phyloP scores from a whole-genome alignment of 2,888 invertebrate species.

The Entomobrya proxima region DNA sequence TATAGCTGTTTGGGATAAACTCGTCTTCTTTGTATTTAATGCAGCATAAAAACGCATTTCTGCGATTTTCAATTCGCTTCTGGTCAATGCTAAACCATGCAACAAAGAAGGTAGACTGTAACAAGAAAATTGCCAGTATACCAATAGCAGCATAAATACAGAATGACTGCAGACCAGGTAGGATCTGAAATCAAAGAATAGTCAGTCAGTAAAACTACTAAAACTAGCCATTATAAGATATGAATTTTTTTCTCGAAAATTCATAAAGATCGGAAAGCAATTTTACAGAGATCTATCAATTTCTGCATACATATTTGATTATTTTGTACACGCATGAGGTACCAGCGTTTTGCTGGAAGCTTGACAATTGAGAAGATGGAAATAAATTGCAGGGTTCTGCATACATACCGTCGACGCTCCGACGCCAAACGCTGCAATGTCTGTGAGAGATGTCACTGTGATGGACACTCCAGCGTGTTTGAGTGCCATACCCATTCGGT shows the following conservation, averaged over 20 bases:
- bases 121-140: slow-evolving; percentile 85
- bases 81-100: slow-evolving; percentile 87
- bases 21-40: slow-evolving; percentile 80
- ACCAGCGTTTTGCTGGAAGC: no score
- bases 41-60: slow-evolving; percentile 84
- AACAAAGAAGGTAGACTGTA: slow-evolving; percentile 88
- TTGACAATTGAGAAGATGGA: neutral
- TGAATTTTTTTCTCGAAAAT: neutral
- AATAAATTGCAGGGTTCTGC: neutral
- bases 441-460: slow-evolving; percentile 89
- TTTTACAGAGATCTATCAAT: no score
- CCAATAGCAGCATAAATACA: slow-evolving; percentile 88
- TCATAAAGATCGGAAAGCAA: no score
- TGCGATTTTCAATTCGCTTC: slow-evolving; percentile 81
- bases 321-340: no score
- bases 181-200: slow-evolving; percentile 79
- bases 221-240: neutral
- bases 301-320: no score
- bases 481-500: slow-evolving; percentile 84
- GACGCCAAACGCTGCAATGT: slow-evolving; percentile 87
- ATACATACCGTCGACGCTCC: slow-evolving; percentile 84
- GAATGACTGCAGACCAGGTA: slow-evolving; percentile 88
- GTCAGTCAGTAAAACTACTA: neutral
- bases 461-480: slow-evolving; percentile 90
- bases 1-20: slow-evolving; percentile 80